Evolutionary conservation across 2,797 vertebrate species (phyloP).

Genomic region (Myoxocephalus aenaeus): DNA sequence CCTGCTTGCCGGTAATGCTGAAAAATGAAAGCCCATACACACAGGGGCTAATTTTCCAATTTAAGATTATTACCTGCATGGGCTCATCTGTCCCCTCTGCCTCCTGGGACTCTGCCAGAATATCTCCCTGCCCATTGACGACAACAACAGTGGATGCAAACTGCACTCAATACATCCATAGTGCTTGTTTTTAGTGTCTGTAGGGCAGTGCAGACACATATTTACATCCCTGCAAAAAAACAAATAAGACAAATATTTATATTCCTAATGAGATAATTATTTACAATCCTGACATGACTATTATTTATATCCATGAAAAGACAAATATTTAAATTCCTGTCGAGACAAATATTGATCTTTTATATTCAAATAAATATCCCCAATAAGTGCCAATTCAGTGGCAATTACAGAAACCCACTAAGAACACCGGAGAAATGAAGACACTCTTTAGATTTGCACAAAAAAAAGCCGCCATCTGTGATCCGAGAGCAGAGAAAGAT

Average conservation of each 20-base stretch:
- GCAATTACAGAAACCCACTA: not conserved
- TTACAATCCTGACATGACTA: too few species aligned
- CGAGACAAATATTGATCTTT: not conserved
- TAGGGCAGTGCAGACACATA: not conserved
- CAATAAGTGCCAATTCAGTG: not conserved
- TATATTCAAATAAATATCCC: not conserved
- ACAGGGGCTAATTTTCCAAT: slow-evolving; percentile 32
- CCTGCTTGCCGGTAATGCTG: not conserved
- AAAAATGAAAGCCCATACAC: not conserved
- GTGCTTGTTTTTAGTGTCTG: slow-evolving; percentile 7
- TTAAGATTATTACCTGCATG: slow-evolving; percentile 20
- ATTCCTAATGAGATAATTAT: not conserved
- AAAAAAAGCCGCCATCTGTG: slow-evolving; percentile 23
- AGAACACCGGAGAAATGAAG: slow-evolving; percentile 7
- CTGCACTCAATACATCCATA: slow-evolving; percentile 10
- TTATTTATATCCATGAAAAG: not conserved
- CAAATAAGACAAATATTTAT: not conserved
- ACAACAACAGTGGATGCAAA: slow-evolving; percentile 19
- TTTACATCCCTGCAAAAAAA: too few species aligned
- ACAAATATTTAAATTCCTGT: not conserved
- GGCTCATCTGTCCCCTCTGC: slow-evolving; percentile 30
- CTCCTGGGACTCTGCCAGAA: slow-evolving; percentile 22
- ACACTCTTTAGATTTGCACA: not conserved
- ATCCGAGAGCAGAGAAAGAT: slow-evolving; percentile 18
- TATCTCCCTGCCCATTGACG: slow-evolving; percentile 1